A percentile compares a stretch with the other conserved stretches of the same genome.
Evolutionary conservation across 2,113 vertebrate species (phyloP).

Genomic region (Scartelaos histophorus): DNA sequence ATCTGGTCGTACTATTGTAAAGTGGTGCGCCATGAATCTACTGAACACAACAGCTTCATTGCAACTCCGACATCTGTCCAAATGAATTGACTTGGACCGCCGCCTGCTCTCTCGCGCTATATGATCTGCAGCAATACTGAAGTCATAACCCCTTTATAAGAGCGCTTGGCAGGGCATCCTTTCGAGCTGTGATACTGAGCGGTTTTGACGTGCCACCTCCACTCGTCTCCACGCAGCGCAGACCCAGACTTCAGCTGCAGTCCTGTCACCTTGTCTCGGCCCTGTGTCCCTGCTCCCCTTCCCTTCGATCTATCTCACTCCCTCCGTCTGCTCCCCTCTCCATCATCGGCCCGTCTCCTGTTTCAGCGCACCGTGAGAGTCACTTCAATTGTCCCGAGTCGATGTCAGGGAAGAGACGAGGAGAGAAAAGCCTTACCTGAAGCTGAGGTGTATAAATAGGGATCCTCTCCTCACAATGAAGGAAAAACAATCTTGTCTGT

Average conservation of each 20-base stretch:
- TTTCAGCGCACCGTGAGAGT: slow-evolving; percentile 46
- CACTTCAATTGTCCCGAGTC: slow-evolving; percentile 50
- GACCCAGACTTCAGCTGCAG: slow-evolving; percentile 30
- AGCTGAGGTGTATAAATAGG: background rate
- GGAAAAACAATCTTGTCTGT: background rate
- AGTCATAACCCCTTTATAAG: slow-evolving; percentile 59
- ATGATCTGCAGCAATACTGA: slow-evolving; percentile 56
- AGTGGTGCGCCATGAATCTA: slow-evolving; percentile 46
- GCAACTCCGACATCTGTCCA: slow-evolving; percentile 59
- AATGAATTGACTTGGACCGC: slow-evolving; percentile 60
- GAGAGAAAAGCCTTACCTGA: slow-evolving; percentile 2
- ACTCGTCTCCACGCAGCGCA: slow-evolving; percentile 12
- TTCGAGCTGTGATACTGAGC: slow-evolving; percentile 57
- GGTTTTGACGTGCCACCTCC: slow-evolving; percentile 56
- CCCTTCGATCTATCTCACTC: slow-evolving; percentile 35
- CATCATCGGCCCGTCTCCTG: slow-evolving; percentile 40
- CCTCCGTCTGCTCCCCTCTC: slow-evolving; percentile 43
- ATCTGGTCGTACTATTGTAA: slow-evolving; percentile 27
- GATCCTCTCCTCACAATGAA: slow-evolving; percentile 11
- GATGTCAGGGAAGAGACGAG: slow-evolving; percentile 24
- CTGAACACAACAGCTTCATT: slow-evolving; percentile 42
- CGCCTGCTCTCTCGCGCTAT: slow-evolving; percentile 35
- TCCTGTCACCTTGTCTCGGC: slow-evolving; percentile 47
- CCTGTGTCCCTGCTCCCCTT: slow-evolving; percentile 19
- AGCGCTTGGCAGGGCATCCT: slow-evolving; percentile 47